phyloP scores from a whole-genome alignment of 2,797 vertebrate genomes.

The Catharus ustulatus region DNA sequence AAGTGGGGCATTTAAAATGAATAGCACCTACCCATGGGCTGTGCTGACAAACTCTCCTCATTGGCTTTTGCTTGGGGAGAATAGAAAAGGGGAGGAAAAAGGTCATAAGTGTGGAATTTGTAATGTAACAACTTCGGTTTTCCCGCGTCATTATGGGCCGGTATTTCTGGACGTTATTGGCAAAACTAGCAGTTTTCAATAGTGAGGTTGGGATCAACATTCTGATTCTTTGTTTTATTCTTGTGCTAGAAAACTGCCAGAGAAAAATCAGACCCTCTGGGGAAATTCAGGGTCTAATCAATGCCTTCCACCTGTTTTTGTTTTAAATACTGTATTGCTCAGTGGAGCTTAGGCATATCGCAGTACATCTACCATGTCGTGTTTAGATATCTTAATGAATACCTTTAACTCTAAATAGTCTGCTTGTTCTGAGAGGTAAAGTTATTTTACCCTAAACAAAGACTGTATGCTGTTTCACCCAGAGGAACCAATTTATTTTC shows the following conservation, averaged over 20 bases:
- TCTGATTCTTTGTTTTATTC: slow-evolving; percentile 47
- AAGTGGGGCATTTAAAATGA: slow-evolving; percentile 68
- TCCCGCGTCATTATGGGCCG: neutral
- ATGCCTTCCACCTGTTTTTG: slow-evolving; percentile 75
- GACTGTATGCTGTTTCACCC: slow-evolving; percentile 61
- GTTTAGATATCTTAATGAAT: slow-evolving; percentile 73
- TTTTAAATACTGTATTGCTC: slow-evolving; percentile 70
- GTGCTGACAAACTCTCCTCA: slow-evolving; percentile 33
- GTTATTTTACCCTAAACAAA: slow-evolving; percentile 73
- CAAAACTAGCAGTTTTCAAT: slow-evolving; percentile 33
- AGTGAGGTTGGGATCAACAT: slow-evolving; percentile 27
- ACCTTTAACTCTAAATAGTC: slow-evolving; percentile 72
- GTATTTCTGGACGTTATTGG: slow-evolving; percentile 14
- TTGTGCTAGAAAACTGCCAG: slow-evolving; percentile 51
- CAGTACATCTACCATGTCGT: slow-evolving; percentile 52
- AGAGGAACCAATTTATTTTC: slow-evolving; percentile 74
- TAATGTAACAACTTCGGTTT: neutral
- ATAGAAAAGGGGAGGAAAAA: neutral
- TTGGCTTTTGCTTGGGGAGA: slow-evolving; percentile 1
- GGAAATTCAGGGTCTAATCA: slow-evolving; percentile 74
- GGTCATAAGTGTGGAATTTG: neutral
- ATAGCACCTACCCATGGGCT: slow-evolving; percentile 58
- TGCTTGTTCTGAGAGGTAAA: slow-evolving; percentile 63
- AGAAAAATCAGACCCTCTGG: slow-evolving; percentile 75
- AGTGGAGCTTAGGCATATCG: slow-evolving; percentile 53